phyloP scores from a whole-genome alignment of 2,888 invertebrate genomes.

The Metopia argyrocephala region DNA sequence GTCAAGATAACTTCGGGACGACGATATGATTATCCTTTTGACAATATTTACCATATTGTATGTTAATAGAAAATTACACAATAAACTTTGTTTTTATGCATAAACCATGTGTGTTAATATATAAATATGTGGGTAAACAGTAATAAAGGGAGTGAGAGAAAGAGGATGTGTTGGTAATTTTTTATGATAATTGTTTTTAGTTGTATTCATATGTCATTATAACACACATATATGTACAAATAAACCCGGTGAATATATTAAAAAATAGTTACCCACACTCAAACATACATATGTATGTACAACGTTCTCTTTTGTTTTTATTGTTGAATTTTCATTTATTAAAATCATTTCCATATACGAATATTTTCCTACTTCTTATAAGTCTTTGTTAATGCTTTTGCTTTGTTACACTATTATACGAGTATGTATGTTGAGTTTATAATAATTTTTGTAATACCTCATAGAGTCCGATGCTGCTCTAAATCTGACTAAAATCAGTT shows the following conservation, averaged over 20 bases:
- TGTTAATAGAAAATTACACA: slow-evolving; percentile 5
- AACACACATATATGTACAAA: neutral
- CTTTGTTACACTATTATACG: neutral
- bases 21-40: neutral
- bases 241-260: neutral
- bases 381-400: too few species aligned
- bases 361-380: too few species aligned
- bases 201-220: slow-evolving; percentile 1
- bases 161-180: slow-evolving; percentile 31
- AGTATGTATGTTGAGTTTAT: neutral
- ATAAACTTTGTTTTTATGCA: slow-evolving; percentile 30
- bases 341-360: neutral
- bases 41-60: neutral
- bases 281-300: neutral
- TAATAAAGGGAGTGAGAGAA: neutral
- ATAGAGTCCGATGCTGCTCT: too few species aligned
- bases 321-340: neutral
- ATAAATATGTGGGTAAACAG: neutral
- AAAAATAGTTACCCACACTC: neutral
- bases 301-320: slow-evolving; percentile 5
- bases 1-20: too few species aligned
- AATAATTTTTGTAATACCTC: too few species aligned
- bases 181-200: slow-evolving; percentile 57
- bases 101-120: slow-evolving; percentile 17
- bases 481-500: too few species aligned